Evolutionary conservation across 2,113 vertebrate genomes (phyloP).

Genomic region (Sceloporus undulatus): DNA sequence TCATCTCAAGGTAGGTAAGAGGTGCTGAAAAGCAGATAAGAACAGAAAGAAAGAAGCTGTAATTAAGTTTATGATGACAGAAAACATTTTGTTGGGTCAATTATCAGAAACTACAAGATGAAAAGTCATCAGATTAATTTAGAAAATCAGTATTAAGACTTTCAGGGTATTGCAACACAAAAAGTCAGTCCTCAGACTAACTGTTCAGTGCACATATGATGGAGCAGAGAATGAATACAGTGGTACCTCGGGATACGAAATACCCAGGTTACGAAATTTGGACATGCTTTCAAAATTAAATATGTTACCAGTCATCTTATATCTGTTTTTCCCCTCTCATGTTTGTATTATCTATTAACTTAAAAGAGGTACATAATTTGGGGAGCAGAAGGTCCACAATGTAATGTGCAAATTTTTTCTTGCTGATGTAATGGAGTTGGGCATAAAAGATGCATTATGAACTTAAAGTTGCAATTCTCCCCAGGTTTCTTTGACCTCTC

Average conservation of each 20-base stretch:
- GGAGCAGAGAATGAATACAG: not conserved
- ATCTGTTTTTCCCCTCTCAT: not conserved
- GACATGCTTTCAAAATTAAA: not conserved
- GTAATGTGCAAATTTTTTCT: not conserved
- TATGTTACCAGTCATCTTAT: not conserved
- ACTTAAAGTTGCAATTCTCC: constrained; percentile 47
- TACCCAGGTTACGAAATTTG: too few species aligned
- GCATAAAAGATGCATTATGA: constrained; percentile 51
- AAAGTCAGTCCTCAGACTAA: constrained; percentile 42
- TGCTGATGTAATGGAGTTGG: constrained; percentile 45
- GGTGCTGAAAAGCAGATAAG: constrained; percentile 53
- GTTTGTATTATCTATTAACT: not conserved
- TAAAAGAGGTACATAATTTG: not conserved
- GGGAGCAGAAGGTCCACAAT: not conserved
- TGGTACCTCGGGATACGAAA: too few species aligned
- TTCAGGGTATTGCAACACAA: constrained; percentile 53
- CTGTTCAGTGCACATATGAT: not conserved
- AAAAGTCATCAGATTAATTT: constrained; percentile 56
- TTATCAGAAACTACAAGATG: not conserved
- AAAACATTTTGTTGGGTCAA: constrained; percentile 20
- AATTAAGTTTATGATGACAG: not conserved
- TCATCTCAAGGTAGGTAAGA: constrained; percentile 38
- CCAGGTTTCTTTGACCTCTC: constrained; percentile 61
- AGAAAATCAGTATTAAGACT: constrained; percentile 67
- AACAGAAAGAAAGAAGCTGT: too few species aligned